Percentiles rank a stretch among this genome's conserved stretches.
Conservation (phyloP, 2,113 vertebrate species). For the Octodon degus region DNA sequence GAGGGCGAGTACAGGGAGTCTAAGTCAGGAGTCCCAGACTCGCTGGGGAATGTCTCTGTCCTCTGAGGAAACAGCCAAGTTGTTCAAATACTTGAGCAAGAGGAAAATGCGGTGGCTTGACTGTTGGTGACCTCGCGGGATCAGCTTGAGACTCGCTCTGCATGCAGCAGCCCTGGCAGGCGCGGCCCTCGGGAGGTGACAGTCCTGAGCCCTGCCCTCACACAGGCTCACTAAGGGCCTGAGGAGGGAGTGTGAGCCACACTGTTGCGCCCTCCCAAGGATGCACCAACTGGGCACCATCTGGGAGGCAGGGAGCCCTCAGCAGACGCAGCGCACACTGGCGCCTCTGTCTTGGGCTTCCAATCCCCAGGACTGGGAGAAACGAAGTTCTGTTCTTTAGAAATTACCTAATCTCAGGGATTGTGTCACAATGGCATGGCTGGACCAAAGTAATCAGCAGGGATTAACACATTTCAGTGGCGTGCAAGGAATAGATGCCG, state of each 20-base stretch:
- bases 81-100: neutral
- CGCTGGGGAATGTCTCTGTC: too few relatives aligned
- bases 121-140: neutral
- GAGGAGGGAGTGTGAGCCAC: too few relatives aligned
- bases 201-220: neutral
- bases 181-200: too few relatives aligned
- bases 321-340: too few relatives aligned
- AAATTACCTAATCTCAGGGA: neutral
- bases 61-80: neutral
- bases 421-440: neutral
- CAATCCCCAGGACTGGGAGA: neutral
- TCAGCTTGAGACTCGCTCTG: neutral
- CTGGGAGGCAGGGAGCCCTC: neutral
- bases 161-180: too few relatives aligned
- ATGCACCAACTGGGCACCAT: too few relatives aligned
- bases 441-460: neutral
- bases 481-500: accelerated
- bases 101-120: neutral
- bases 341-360: too few relatives aligned
- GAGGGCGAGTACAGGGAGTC: accelerated
- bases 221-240: neutral
- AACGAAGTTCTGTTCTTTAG: neutral
- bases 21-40: neutral
- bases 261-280: too few relatives aligned
- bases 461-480: neutral